phyloP scores from a whole-genome alignment of 2,113 vertebrate species.

The Morphnarchus princeps region DNA sequence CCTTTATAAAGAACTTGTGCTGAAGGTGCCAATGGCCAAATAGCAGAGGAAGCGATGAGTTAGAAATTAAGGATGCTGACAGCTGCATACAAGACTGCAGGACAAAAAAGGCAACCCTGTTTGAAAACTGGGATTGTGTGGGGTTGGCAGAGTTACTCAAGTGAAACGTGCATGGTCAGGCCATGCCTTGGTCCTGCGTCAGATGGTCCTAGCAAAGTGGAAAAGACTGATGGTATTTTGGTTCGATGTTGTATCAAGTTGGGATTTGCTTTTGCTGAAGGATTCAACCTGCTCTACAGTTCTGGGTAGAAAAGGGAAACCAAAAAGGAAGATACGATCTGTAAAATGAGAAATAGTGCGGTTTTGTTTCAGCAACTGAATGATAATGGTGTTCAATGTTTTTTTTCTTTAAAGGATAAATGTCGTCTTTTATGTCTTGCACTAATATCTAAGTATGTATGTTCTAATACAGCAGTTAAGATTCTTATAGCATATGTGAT shows the following conservation, averaged over 20 bases:
- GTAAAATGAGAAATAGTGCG: background rate
- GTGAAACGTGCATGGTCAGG: rapidly evolving
- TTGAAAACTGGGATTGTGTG: background rate
- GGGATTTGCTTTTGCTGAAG: background rate
- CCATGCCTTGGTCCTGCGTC: background rate
- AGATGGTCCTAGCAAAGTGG: background rate
- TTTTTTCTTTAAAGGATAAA: background rate
- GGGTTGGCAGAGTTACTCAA: background rate
- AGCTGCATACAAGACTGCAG: background rate
- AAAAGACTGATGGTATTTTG: background rate
- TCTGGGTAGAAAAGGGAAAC: background rate
- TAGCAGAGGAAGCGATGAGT: background rate
- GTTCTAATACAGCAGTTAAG: background rate
- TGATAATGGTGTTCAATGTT: background rate
- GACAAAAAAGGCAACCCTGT: background rate
- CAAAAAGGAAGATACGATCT: rapidly evolving
- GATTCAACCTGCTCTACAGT: background rate
- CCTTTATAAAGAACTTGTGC: background rate
- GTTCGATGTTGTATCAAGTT: background rate
- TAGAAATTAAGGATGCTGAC: background rate
- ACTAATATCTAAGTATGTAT: background rate
- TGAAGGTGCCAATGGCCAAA: background rate
- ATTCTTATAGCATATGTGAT: background rate
- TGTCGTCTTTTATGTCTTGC: background rate
- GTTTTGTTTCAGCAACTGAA: background rate